A percentile compares a stretch with the other conserved stretches of the same genome.
These are phyloP conservation scores for Vespertilio murinus DNA, from an alignment of 2,797 vertebrate species.

Conservation along the genomic window DNA sequence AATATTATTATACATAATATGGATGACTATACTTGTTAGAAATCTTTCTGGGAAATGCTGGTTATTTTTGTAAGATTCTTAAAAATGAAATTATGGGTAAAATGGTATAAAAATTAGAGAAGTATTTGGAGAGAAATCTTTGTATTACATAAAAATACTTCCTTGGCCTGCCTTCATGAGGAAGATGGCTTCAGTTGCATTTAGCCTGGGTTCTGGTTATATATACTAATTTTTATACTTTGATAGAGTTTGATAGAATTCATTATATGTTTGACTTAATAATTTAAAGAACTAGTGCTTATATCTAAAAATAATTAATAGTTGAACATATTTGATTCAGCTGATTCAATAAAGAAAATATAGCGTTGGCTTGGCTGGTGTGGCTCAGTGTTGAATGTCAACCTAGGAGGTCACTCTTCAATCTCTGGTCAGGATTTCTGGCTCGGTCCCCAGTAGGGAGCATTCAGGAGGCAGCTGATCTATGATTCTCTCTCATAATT, in stretches of 20 bases:
- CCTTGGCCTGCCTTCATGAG: neutral
- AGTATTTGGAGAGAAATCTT: neutral
- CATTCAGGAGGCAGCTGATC: too few species aligned
- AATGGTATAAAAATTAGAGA: neutral
- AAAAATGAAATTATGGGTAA: neutral
- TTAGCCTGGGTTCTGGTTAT: neutral
- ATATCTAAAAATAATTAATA: neutral
- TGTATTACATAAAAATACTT: neutral
- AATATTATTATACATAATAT: neutral
- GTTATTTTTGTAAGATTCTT: neutral
- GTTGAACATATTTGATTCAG: neutral
- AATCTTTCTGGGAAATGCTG: neutral
- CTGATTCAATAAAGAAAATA: neutral
- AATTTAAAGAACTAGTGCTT: neutral
- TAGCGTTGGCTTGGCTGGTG: neutral
- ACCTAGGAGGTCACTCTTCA: too few species aligned
- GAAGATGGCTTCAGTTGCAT: neutral
- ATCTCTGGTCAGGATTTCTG: too few species aligned
- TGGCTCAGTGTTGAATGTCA: too few species aligned
- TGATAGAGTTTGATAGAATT: neutral
- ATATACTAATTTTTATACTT: neutral
- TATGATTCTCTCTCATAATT: too few species aligned
- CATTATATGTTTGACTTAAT: neutral
- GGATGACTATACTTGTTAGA: neutral
- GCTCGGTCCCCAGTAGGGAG: too few species aligned